A percentile compares a stretch with the other conserved stretches of the same genome.
Conservation (phyloP, 2,888 invertebrate genomes). For the Papilio demoleus region DNA sequence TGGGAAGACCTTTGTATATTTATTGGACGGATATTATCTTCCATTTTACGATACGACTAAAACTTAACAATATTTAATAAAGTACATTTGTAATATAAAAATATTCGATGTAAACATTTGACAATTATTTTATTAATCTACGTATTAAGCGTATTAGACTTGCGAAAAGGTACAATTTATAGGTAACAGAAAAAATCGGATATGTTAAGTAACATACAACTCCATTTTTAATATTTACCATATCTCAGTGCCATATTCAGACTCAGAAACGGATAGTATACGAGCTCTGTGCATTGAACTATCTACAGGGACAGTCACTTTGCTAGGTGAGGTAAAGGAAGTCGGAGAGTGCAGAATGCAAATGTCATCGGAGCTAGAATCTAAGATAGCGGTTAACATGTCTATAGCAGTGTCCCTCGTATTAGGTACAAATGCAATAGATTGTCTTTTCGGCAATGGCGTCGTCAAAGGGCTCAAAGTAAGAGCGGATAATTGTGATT, state of each 20-base stretch:
- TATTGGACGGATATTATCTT: constrained; percentile 40
- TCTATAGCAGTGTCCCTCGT: constrained; percentile 71
- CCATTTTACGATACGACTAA: constrained; percentile 8
- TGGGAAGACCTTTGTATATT: constrained; percentile 35
- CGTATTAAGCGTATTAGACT: constrained; percentile 49
- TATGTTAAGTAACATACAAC: constrained; percentile 25
- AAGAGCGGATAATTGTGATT: constrained; percentile 69
- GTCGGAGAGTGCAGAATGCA: constrained; percentile 74
- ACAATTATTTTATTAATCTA: constrained; percentile 39
- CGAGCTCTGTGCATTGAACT: constrained; percentile 85
- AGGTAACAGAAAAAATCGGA: constrained; percentile 47
- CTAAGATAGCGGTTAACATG: constrained; percentile 75
- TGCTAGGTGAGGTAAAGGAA: constrained; percentile 79
- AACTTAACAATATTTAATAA: constrained; percentile 36
- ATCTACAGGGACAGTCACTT: constrained; percentile 86
- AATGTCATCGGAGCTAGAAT: constrained; percentile 76
- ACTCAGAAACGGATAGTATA: constrained; percentile 85
- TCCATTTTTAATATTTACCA: constrained; percentile 80
- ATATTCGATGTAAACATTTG: constrained; percentile 33
- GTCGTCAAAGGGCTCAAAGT: constrained; percentile 75
- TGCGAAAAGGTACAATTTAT: constrained; percentile 41
- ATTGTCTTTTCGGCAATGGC: constrained; percentile 72
- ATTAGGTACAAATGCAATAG: constrained; percentile 70
- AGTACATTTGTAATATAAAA: constrained; percentile 24
- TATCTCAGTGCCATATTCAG: constrained; percentile 88